phyloP scores from a whole-genome alignment of 2,113 vertebrate species.

The Pedionomus torquatus region DNA sequence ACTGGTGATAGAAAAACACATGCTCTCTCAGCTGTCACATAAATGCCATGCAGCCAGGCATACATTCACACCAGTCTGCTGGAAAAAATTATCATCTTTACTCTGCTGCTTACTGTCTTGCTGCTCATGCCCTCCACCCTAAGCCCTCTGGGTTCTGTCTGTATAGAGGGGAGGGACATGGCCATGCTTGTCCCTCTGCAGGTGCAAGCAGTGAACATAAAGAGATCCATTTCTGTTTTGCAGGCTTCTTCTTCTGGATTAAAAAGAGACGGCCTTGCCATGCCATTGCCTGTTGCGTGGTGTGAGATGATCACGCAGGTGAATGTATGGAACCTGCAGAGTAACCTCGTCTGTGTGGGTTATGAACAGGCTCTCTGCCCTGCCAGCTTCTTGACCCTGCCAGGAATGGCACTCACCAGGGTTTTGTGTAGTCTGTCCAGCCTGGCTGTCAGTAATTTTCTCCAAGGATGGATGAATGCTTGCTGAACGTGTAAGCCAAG shows the following conservation, averaged over 20 bases:
- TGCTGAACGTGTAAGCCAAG: not conserved
- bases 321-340: not conserved
- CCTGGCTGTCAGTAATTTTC: fast-evolving
- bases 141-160: fast-evolving
- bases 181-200: fast-evolving
- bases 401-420: fast-evolving
- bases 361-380: not conserved
- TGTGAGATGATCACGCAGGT: fast-evolving
- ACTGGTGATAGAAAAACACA: not conserved
- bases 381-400: not conserved
- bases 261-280: too few species aligned
- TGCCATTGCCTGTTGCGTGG: fast-evolving
- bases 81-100: not conserved
- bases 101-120: not conserved
- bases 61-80: not conserved
- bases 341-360: not conserved
- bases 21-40: not conserved
- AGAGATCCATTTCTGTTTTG: fast-evolving
- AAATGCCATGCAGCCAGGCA: not conserved
- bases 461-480: not conserved
- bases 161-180: fast-evolving
- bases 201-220: not conserved
- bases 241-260: not conserved
- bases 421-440: not conserved
- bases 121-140: not conserved